Percentiles rank a stretch among this genome's conserved stretches.
Evolutionary conservation across 2,113 vertebrate species (phyloP).

Genomic region (Pholis gunnellus): DNA sequence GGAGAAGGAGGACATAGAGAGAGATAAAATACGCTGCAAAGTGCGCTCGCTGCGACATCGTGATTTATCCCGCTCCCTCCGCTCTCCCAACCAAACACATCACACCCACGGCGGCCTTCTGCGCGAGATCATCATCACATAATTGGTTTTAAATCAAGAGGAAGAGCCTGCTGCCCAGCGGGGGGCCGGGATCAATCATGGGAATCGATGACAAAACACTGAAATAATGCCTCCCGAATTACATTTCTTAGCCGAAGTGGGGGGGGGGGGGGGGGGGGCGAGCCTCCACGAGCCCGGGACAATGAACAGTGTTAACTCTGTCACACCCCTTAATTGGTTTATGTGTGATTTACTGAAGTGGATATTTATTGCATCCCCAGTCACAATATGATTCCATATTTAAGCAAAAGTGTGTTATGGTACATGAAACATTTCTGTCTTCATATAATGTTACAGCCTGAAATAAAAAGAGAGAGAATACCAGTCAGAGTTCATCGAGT

Average conservation of each 20-base stretch:
- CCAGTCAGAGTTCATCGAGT: slow-evolving; percentile 9
- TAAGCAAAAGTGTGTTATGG: slow-evolving; percentile 33
- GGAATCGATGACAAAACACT: slow-evolving; percentile 68
- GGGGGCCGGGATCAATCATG: slow-evolving; percentile 63
- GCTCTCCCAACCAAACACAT: slow-evolving; percentile 44
- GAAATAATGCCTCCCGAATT: slow-evolving; percentile 66
- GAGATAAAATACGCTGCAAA: slow-evolving; percentile 18
- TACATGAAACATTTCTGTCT: slow-evolving; percentile 25
- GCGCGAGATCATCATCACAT: slow-evolving; percentile 71
- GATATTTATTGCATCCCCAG: slow-evolving; percentile 46
- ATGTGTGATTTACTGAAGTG: slow-evolving; percentile 65
- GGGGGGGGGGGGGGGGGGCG: slow-evolving; percentile 10
- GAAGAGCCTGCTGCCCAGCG: slow-evolving; percentile 52
- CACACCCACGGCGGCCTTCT: slow-evolving; percentile 46
- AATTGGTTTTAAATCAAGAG: slow-evolving; percentile 80
- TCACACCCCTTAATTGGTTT: slow-evolving; percentile 64
- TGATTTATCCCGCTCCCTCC: slow-evolving; percentile 57
- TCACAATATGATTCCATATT: slow-evolving; percentile 21
- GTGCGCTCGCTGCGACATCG: neutral
- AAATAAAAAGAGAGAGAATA: slow-evolving; percentile 25
- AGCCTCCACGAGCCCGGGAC: neutral
- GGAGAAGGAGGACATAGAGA: neutral
- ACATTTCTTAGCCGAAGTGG: slow-evolving; percentile 30
- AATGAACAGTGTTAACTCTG: slow-evolving; percentile 35
- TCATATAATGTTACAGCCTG: slow-evolving; percentile 35